Conservation (phyloP, 2,113 vertebrate genomes). For the Tretioscincus oriximinensis region DNA sequence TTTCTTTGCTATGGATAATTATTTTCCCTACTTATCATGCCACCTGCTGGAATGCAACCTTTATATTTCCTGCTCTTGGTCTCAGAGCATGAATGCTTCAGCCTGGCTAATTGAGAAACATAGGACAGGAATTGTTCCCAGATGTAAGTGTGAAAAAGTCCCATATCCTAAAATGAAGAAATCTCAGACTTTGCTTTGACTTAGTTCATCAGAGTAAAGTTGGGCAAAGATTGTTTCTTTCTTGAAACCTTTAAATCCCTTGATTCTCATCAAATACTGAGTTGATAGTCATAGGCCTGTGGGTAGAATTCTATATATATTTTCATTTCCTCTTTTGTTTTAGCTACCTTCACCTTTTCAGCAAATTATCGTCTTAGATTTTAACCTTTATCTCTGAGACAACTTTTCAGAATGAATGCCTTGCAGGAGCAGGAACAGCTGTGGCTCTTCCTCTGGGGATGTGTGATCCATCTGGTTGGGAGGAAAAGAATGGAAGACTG, state of each 20-base stretch:
- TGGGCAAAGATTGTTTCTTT: background rate
- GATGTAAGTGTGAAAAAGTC: no score
- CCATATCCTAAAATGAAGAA: no score
- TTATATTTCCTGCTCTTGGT: no score
- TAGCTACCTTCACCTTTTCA: slow-evolving; percentile 66
- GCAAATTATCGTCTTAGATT: slow-evolving; percentile 68
- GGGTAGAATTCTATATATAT: background rate
- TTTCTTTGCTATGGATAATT: no score
- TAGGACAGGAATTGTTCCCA: no score
- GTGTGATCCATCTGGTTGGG: slow-evolving; percentile 66
- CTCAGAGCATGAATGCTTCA: no score
- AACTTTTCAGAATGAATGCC: slow-evolving; percentile 68
- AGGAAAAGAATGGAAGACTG: slow-evolving; percentile 40
- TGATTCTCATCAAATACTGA: background rate
- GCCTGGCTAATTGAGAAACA: no score
- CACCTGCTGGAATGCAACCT: no score
- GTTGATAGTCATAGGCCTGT: background rate
- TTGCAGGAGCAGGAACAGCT: slow-evolving; percentile 59
- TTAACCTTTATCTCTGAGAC: slow-evolving; percentile 68
- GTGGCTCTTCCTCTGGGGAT: slow-evolving; percentile 63
- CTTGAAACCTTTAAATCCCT: slow-evolving; percentile 21
- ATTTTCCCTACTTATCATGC: no score
- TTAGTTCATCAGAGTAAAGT: no score
- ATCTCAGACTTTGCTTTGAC: no score
- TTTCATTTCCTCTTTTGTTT: slow-evolving; percentile 46